phyloP scores from a whole-genome alignment of 2,797 vertebrate genomes.

The Fistularia tabacaria region DNA sequence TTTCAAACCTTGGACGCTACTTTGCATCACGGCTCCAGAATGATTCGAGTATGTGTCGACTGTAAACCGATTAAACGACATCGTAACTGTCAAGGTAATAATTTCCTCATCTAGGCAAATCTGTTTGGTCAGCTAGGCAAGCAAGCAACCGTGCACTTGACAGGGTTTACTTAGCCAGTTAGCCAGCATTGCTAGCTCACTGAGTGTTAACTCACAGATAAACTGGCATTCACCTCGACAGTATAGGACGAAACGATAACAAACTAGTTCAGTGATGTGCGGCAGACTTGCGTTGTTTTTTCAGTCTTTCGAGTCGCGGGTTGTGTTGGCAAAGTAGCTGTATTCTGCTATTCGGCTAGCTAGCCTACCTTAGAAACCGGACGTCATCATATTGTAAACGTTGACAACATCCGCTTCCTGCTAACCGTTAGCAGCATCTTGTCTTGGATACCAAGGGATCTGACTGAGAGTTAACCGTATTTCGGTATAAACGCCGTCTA shows the following conservation, averaged over 20 bases:
- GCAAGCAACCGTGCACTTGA: slow-evolving; percentile 28
- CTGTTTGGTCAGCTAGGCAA: slow-evolving; percentile 18
- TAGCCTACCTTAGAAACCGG: slow-evolving; percentile 37
- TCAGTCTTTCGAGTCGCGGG: background rate
- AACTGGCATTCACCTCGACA: background rate
- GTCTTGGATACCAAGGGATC: slow-evolving; percentile 13
- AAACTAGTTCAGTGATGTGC: slow-evolving; percentile 12
- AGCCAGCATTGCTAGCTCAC: slow-evolving; percentile 46
- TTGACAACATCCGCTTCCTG: slow-evolving; percentile 74
- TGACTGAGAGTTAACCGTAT: no score
- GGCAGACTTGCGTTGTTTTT: background rate
- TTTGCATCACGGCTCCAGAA: background rate
- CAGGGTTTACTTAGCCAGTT: slow-evolving; percentile 45
- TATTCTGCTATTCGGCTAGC: background rate
- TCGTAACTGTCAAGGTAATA: slow-evolving; percentile 21
- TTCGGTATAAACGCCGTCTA: no score
- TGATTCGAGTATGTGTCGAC: background rate
- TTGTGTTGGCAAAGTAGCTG: background rate
- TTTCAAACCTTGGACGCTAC: no score
- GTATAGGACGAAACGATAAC: slow-evolving; percentile 3
- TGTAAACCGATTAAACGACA: background rate
- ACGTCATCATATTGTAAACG: slow-evolving; percentile 31
- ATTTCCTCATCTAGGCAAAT: slow-evolving; percentile 42
- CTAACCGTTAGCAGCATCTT: rapidly evolving
- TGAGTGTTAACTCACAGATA: background rate